phyloP scores from a whole-genome alignment of 2,888 invertebrate species.

The Drosophila mimetica region DNA sequence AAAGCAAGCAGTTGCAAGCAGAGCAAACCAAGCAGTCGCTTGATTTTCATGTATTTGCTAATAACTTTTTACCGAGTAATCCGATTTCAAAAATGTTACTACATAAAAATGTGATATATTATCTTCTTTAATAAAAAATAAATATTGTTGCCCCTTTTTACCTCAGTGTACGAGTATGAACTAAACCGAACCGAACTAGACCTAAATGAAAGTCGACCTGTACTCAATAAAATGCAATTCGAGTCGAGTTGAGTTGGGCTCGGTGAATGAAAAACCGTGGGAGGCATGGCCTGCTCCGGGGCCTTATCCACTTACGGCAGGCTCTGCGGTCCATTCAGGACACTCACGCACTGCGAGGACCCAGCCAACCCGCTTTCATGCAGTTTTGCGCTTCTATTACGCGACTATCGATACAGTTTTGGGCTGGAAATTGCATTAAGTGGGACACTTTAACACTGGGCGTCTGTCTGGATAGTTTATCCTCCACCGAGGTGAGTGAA shows the following conservation, averaged over 20 bases:
- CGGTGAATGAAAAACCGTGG: conserved; percentile 55
- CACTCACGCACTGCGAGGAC: conserved; percentile 30
- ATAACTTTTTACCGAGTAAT: no score
- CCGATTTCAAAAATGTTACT: no score
- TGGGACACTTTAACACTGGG: not conserved
- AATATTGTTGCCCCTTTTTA: not conserved
- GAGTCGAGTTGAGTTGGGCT: conserved; percentile 24
- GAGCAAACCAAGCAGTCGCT: no score
- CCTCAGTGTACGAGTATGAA: not conserved
- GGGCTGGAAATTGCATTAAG: conserved; percentile 33
- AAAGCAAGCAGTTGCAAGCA: no score
- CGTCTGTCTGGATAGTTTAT: not conserved
- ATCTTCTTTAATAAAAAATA: no score
- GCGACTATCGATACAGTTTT: conserved; percentile 38
- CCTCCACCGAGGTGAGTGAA: not conserved
- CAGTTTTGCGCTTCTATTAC: conserved; percentile 53
- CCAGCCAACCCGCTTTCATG: conserved; percentile 35
- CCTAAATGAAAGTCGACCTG: conserved; percentile 35
- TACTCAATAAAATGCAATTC: conserved; percentile 47
- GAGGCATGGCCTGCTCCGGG: conserved; percentile 18
- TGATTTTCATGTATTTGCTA: no score
- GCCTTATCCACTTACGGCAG: conserved; percentile 50
- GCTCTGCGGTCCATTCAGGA: conserved; percentile 28
- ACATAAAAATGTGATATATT: no score
- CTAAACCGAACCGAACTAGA: conserved; percentile 11